Percentiles rank a stretch among this genome's conserved stretches.
phyloP scores from a whole-genome alignment of 2,113 vertebrate species.

The Charina bottae region DNA sequence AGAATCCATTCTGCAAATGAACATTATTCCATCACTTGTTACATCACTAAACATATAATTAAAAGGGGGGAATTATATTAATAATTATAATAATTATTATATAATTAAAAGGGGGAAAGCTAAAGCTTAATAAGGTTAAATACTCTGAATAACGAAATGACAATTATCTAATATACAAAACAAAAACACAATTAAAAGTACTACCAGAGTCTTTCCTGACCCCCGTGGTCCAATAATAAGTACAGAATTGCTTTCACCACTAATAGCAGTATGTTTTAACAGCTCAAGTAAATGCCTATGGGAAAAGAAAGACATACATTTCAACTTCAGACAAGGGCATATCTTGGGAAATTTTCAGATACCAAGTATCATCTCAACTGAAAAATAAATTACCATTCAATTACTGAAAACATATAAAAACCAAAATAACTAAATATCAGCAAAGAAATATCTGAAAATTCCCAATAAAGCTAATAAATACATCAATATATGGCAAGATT shows the following conservation, averaged over 20 bases:
- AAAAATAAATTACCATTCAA: not conserved
- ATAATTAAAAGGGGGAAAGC: not conserved
- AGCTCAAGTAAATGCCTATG: conserved; percentile 90
- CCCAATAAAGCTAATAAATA: not conserved
- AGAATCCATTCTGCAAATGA: not conserved
- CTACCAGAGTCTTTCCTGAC: conserved; percentile 89
- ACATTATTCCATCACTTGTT: not conserved
- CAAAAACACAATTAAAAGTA: not conserved
- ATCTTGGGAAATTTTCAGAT: not conserved
- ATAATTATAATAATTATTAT: no score
- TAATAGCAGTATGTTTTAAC: conserved; percentile 83
- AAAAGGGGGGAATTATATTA: not conserved
- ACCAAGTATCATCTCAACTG: not conserved
- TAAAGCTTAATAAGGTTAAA: not conserved
- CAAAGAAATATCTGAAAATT: not conserved
- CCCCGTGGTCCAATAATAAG: conserved; percentile 92
- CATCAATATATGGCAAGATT: not conserved
- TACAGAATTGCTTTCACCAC: conserved; percentile 95
- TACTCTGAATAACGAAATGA: not conserved
- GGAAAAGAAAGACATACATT: conserved; percentile 8
- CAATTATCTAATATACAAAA: not conserved
- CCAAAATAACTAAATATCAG: not conserved
- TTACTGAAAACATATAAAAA: not conserved
- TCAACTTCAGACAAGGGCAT: not conserved
- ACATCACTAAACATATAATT: not conserved